Conservation (phyloP, 1,140 invertebrate genomes). For the Anoplolepis gracilipes region DNA sequence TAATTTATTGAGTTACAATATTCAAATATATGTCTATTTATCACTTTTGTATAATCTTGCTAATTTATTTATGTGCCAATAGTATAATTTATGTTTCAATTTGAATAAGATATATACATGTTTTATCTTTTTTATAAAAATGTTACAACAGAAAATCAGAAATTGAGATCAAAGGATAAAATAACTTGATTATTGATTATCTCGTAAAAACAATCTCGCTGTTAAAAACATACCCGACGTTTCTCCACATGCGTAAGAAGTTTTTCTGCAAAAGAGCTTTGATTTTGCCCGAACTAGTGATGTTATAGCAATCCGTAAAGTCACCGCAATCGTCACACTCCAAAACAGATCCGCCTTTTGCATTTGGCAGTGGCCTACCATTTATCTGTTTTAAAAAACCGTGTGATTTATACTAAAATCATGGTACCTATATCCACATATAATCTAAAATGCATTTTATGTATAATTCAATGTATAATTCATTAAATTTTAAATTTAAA, state of each 20-base stretch:
- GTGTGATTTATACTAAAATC: not conserved
- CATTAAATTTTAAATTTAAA: not conserved
- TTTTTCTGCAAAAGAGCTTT: constrained; percentile 96
- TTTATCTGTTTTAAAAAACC: constrained; percentile 83
- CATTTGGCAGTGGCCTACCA: constrained; percentile 86
- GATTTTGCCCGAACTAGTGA: constrained; percentile 90
- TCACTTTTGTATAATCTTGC: not conserved
- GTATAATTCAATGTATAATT: constrained; percentile 2
- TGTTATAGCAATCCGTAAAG: constrained; percentile 86
- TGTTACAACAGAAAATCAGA: not conserved
- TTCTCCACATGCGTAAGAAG: constrained; percentile 96
- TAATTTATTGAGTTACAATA: not conserved
- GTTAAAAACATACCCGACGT: constrained; percentile 89
- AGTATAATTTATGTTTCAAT: too few relatives aligned
- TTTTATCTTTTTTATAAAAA: not conserved
- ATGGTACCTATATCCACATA: not conserved
- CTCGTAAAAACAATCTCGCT: not conserved
- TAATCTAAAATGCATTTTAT: not conserved
- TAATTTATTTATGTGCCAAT: not conserved
- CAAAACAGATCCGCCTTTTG: constrained; percentile 82
- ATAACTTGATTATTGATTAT: not conserved
- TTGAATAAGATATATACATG: too few relatives aligned
- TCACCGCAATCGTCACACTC: constrained; percentile 87
- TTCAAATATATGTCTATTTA: not conserved
- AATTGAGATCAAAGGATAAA: not conserved